Base-by-base conservation (phyloP, 2,888 invertebrate genomes). In the Lottia gigantea region DNA sequence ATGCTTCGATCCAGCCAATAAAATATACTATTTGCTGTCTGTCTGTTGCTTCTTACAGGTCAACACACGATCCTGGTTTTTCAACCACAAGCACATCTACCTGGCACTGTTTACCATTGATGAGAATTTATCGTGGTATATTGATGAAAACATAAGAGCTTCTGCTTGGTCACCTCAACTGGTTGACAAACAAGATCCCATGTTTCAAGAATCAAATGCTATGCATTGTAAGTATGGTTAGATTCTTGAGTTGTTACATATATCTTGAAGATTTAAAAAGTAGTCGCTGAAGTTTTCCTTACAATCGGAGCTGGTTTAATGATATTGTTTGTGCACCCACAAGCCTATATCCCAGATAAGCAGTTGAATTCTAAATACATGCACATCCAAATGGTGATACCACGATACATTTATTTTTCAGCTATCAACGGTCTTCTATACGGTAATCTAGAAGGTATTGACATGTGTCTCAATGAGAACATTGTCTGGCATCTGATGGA, bases 401-500 rank as follows among this genome's bases (percentile, higher is more conserved):
- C 8, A 6, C 7, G 8, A 40, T 8, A 8, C 7, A 40, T 40
- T 26, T 63, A 47, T 8, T 62, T 74, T 74, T 7, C 74, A 80
- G 81, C 74, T 1, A 76, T 83, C 63, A 83, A 82, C 63, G 83
- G 83, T 0, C 74, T 75, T 31, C 74, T 78, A 23, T 83, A 71
- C 66, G 80, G 78, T 0, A 83, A 81, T 25, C 62, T 83, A 46
- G 64, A 75, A 25, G 82, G 80, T 2, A 69, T 83, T 12, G 76
- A 78, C 16, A 75, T 80, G 76, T 82, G 81, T 70, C 63, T 76
- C 0, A 78, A 79, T 1, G 82, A 83, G 64, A 65, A 73, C 23
- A 79, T 80, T 7, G 71, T 76, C 6, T 79, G 79, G 78, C 77
- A 78, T 31, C 68, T 80, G 47, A 61, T 78, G 12, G 77, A 75